These are phyloP conservation scores for Cephalopholis sonnerati DNA, from an alignment of 2,113 vertebrate genomes.

Conservation along the genomic window DNA sequence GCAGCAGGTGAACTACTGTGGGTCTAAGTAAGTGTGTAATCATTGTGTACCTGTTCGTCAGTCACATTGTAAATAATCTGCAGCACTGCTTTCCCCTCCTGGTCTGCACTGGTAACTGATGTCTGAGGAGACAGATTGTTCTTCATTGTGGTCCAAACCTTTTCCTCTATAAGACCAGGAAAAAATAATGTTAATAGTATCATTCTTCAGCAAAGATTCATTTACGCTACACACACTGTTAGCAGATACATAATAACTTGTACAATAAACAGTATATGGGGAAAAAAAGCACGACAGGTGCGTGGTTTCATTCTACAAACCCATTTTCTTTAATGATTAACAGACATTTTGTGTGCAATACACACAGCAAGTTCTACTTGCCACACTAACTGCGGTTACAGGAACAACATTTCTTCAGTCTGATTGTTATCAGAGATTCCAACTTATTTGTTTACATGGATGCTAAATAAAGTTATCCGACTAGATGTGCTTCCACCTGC, in stretches of 20 bases:
- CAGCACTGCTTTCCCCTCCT: constrained; percentile 85
- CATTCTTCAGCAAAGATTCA: background rate
- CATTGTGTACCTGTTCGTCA: constrained; percentile 85
- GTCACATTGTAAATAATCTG: constrained; percentile 92
- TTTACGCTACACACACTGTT: constrained; percentile 5
- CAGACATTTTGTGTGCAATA: no score
- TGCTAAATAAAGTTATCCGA: no score
- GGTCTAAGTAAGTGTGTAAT: background rate
- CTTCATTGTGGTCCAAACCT: constrained; percentile 92
- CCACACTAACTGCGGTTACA: no score
- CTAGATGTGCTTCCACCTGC: no score
- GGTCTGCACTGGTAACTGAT: constrained; percentile 79
- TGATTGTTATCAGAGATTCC: no score
- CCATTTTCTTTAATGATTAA: background rate
- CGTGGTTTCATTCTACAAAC: background rate
- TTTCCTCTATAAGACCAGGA: constrained; percentile 85
- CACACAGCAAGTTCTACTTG: no score
- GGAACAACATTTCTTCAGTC: no score
- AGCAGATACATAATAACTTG: background rate
- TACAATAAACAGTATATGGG: background rate
- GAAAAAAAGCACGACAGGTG: background rate
- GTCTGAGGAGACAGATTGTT: constrained; percentile 91
- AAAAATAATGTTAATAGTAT: background rate
- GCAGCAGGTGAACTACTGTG: background rate
- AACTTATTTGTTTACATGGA: no score